Percentiles rank a stretch among this genome's conserved stretches.
These are phyloP conservation scores for Catocala fraxini DNA, from an alignment of 2,888 invertebrate species.

Conservation along the genomic window DNA sequence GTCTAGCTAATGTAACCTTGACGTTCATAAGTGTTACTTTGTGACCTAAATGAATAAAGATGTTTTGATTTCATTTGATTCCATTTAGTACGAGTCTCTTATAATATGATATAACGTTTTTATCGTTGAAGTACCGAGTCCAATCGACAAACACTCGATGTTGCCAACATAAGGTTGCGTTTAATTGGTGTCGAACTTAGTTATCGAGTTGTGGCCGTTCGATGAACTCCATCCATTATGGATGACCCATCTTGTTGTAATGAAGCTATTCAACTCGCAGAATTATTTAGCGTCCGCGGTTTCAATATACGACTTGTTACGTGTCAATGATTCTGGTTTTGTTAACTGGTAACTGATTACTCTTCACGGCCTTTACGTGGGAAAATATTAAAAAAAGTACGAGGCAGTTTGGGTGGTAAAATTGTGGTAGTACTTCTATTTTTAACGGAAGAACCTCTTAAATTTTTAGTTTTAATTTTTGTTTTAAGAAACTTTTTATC, in stretches of 20 bases:
- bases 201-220: constrained; percentile 58
- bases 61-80: no score
- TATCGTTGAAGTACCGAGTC: constrained; percentile 29
- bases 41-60: no score
- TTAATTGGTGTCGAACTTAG: constrained; percentile 73
- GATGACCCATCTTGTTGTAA: constrained; percentile 70
- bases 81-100: no score
- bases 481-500: no score
- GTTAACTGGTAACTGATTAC: not conserved
- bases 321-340: not conserved
- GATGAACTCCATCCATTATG: constrained; percentile 69
- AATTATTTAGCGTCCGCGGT: constrained; percentile 49
- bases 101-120: not conserved
- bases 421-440: no score
- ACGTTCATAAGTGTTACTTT: no score
- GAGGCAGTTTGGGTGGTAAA: no score
- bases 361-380: no score
- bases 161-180: constrained; percentile 62
- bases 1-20: no score
- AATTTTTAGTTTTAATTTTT: no score
- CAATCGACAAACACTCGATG: constrained; percentile 36
- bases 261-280: constrained; percentile 71
- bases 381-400: no score
- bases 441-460: no score
- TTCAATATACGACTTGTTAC: constrained; percentile 23